Evolutionary conservation across 1,140 invertebrate genomes (phyloP), one percentile per base, ranked within the genome.

Genomic region (Chrysomallon squamiferum): DNA sequence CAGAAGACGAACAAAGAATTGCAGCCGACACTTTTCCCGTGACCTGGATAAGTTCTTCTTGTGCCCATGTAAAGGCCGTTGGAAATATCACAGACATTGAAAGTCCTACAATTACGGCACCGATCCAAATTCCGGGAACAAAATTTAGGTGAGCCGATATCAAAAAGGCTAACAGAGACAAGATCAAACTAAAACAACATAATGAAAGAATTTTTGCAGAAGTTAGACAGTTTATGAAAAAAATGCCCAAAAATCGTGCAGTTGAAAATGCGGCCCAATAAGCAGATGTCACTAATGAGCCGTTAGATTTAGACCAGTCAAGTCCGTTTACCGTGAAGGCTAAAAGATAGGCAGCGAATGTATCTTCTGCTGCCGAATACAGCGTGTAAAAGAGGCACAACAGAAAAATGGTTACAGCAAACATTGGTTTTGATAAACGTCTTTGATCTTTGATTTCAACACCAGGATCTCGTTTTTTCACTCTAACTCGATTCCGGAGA

Each of bases 1-100:
- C 47, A 27, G 73, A 69, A 3, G 69, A 54, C 5, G 72, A 64
- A 38, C 73, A 71, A 27, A 75, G 27, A 41, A 76, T 69, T 20
- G 72, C 45, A 22, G 76, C 74, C 22, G 72, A 61, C 22, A 75
- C 54, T 43, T 66, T 69, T 13, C 77, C 77, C 1, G 69, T 75
- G 1, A 79, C 62, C 20, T 41, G 33, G 3, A 78, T 32, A 1
- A 79, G 35, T 38, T 75, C 60, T 41, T 72, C 69, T 22, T 74
- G 67, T 6, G 72, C 71, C 75, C 75, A 79, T 15, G 68, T 68
- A 38, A 79, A 70, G 1, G 65, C 65, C 5, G 73, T 66, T 0
- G 77, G 77, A 61, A 77, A 72, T 22, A 77, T 71, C 3, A 72
- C 62, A 0, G 75, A 74, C 47, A 71, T 68, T 7, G 75, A 63